Base-by-base conservation (phyloP, 53 echinoderm and acorn worm species). In the Antedon mediterranea region DNA sequence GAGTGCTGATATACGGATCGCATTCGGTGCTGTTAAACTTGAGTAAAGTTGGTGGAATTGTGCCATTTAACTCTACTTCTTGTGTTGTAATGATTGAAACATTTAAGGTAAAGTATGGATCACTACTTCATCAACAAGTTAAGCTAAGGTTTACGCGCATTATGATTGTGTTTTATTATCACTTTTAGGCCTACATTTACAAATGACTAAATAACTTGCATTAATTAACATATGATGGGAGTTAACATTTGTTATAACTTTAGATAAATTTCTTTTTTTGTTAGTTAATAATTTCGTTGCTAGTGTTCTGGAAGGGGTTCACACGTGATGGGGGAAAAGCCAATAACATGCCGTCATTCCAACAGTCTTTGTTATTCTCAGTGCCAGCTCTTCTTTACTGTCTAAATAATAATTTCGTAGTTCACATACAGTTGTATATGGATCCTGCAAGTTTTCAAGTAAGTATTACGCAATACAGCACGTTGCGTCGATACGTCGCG, bases 361-460 rank as follows among this genome's bases (percentile, higher is more conserved):
- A 27, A 23, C 81, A 74, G 11, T 44, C 77, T 78, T 33, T 86
- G 23, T 73, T 43, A 28, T 89, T 85, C 80, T 85, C 89, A 72
- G 44, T 89, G 26, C 89, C 89, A 33, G 89, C 89, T 18, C 0
- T 89, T 33, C 73, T 83, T 1, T 89, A 89, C 73, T 76, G 80
- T 8, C 23, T 89, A 5, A 85, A 85, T 34, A 85, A 85, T 44
- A 85, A 89, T 75, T 41, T 85, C 32, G 80, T 85, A 27, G 89
- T 89, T 31, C 83, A 77, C 72, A 85, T 83, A 29, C 85, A 85
- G 33, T 76, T 79, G 20, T 82, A 83, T 41, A 89, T 89, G 89
- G 89, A 83, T 34, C 85, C 89, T 73, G 89, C 89, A 28, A 89
- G 89, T 32, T 85, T 82, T 77, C 83, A 89, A 83, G 89, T 89